Base-by-base conservation (phyloP, 2,113 vertebrate species). In the Perca fluviatilis region DNA sequence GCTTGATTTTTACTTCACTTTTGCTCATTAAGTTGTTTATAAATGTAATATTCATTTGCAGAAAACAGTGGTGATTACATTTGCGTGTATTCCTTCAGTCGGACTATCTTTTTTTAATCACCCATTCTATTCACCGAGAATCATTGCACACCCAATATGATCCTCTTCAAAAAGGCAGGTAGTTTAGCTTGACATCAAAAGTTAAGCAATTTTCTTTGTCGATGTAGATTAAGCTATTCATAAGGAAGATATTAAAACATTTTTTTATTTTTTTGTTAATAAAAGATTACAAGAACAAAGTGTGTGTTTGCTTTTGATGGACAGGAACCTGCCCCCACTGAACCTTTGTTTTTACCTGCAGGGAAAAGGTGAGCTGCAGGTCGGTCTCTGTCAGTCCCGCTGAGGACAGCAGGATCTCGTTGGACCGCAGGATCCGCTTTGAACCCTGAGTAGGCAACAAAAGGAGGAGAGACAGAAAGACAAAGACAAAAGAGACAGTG, bases 381-480 rank as follows among this genome's bases (percentile, higher is more conserved):
- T 98, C 97, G 2, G 97, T 97, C 87, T 98, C 97, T 0, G 95
- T 96, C 78, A 97, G 94, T 1, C 97, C 97, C 1, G 96, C 96
- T 2, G 96, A 93, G 16, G 97, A 96, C 84, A 98, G 90, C 77
- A 96, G 92, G 83, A 98, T 98, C 93, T 98, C 97, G 2, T 98
- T 98, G 88, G 97, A 98, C 51, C 97, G 96, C 83, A 98, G 95
- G 90, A 98, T 98, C 53, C 97, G 90, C 87, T 98, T 98, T 6
- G 97, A 98, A 61, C 97, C 97, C 97, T 98, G 91, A 82, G 54
- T 27, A 86, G 49, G 43, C 13, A 25, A 79, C 25, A 33, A 14
- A 15, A 33, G 51, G 47, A 71, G 43, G 49, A 73, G 53, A 53
- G 12, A 70, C 6, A 27, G 47, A 72, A 43, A 60, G 33, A 30